Evolutionary conservation across 64 coral and sea anemone genomes (phyloP).

Genomic region (Stylophora pistillata): DNA sequence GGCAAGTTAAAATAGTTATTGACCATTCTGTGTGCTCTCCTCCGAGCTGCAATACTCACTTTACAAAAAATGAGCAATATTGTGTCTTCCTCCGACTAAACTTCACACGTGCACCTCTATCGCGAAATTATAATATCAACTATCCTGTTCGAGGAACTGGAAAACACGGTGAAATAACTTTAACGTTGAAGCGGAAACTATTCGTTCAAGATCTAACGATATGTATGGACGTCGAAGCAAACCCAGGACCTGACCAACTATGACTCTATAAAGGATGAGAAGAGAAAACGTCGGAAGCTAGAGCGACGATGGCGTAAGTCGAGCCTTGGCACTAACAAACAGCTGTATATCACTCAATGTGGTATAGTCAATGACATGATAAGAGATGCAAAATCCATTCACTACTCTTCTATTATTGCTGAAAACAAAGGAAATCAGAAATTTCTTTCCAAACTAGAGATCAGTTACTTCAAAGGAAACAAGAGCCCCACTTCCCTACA

Average conservation of each 20-base stretch:
- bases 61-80: not conserved
- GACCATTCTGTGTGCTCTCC: not conserved
- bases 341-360: constrained; percentile 3
- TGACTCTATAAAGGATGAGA: not conserved
- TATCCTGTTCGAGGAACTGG: not conserved
- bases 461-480: not conserved
- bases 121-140: no score
- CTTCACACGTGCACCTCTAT: constrained; percentile 5
- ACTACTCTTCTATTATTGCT: constrained; percentile 40
- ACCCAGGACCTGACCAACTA: constrained; percentile 18
- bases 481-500: not conserved
- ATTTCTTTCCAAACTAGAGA: not conserved
- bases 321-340: not conserved
- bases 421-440: constrained; percentile 47
- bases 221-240: constrained; percentile 31
- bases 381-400: constrained; percentile 9
- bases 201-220: constrained; percentile 44
- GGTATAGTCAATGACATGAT: constrained; percentile 4
- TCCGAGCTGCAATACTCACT: not conserved
- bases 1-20: not conserved
- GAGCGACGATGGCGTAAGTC: constrained; percentile 3
- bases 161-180: constrained; percentile 22
- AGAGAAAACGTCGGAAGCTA: constrained; percentile 8
- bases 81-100: constrained; percentile 9
- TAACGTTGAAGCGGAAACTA: constrained; percentile 1